A percentile compares a stretch with the other conserved stretches of the same genome.
Conservation (phyloP, 2,113 vertebrate genomes). For the Podarcis cretensis region DNA sequence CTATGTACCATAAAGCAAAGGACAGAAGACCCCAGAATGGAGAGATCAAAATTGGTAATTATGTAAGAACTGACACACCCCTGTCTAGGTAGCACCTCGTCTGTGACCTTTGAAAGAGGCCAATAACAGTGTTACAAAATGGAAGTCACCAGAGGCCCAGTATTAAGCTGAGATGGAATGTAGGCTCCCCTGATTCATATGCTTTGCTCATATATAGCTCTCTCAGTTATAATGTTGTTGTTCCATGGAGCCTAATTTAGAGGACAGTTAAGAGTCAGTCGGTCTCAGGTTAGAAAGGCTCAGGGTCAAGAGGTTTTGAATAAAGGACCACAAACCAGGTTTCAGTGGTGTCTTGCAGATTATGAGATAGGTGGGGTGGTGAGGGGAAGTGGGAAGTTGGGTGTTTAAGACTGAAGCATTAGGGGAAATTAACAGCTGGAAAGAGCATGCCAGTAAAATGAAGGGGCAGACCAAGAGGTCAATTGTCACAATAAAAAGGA, state of each 20-base stretch:
- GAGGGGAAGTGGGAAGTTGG: not conserved
- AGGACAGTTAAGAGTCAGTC: not conserved
- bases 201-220: not conserved
- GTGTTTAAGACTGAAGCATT: conserved; percentile 1
- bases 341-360: not conserved
- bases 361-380: not conserved
- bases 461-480: not conserved
- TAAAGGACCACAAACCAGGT: not conserved
- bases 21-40: not conserved
- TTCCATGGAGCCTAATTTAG: not conserved
- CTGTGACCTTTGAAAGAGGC: not conserved
- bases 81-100: not conserved
- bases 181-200: not conserved
- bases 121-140: not conserved
- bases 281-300: not conserved
- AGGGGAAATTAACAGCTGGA: not conserved
- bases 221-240: not conserved
- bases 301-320: not conserved
- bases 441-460: not conserved
- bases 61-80: not conserved
- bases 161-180: not conserved
- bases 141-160: not conserved
- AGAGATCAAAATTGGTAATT: not conserved
- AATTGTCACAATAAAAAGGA: not conserved
- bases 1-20: not conserved